phyloP scores from a whole-genome alignment of 2,797 vertebrate genomes.

The Hoplostethus mediterraneus region DNA sequence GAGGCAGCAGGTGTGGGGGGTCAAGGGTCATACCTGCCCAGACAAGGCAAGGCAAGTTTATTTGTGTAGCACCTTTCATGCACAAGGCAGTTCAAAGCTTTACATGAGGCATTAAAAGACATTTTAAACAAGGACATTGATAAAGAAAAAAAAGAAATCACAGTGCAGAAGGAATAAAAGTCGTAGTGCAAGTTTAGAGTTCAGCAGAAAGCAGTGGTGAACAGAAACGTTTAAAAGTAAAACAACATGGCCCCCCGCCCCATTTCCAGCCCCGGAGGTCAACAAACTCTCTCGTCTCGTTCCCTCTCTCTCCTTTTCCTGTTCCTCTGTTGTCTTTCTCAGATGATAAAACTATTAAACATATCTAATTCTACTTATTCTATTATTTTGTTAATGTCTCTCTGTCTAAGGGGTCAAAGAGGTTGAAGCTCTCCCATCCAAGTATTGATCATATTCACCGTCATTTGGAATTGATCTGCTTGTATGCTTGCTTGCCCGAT shows the following conservation, averaged over 20 bases:
- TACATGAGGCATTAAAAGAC: too few species aligned
- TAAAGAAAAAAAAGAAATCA: too few species aligned
- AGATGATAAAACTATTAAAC: neutral
- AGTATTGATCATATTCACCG: neutral
- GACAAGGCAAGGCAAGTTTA: neutral
- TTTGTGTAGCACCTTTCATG: too few species aligned
- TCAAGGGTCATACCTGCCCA: conserved; percentile 38
- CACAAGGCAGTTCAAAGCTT: too few species aligned
- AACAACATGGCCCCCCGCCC: neutral
- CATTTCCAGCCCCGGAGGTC: neutral
- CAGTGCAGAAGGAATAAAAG: too few species aligned
- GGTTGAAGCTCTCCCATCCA: neutral
- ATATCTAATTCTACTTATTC: too few species aligned
- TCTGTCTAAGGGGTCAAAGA: neutral
- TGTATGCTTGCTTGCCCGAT: conserved; percentile 11
- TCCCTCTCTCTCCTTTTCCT: neutral
- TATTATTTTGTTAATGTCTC: neutral
- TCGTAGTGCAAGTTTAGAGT: too few species aligned
- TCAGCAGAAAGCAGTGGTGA: too few species aligned
- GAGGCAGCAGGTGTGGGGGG: conserved; percentile 51
- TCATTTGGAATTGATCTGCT: neutral
- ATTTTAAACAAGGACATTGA: too few species aligned
- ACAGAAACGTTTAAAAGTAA: too few species aligned
- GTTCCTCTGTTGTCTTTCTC: neutral
- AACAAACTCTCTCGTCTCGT: neutral